Evolutionary conservation across 2,888 invertebrate genomes (phyloP), one percentile per base, ranked within the genome.

Genomic region (Trachelus stipa): DNA sequence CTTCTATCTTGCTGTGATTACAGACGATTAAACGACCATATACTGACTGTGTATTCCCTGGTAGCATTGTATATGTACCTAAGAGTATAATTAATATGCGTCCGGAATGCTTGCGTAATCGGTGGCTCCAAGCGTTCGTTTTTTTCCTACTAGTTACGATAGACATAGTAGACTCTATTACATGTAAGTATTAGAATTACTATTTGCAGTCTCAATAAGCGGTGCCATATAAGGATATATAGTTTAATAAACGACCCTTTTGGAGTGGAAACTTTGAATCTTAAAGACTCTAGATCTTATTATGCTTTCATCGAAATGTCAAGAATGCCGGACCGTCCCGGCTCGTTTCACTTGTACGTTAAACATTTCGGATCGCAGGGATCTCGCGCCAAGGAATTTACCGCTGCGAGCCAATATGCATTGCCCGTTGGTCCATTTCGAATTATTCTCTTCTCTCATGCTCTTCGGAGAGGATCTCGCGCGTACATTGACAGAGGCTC

Each of bases 11-110:
- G 81, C 81, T 82, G 83, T 84, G 85, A 86, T 86, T 86, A 86
- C 85, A 82, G 84, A 81, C 86, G 87, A 87, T 86, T 86, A 86
- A 86, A 83, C 85, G 83, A 81, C 81, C 79, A 69, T 74, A 81
- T 15, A 76, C 79, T 79, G 77, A 78, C 74, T 82, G 83, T 83
- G 83, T 81, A 84, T 85, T 85, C 81, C 82, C 35, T 56, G 40
- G 2, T 9, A 68, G 81, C 77, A 79, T 77, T 76, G 83, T 85
- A 82, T 85, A 85, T 82, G 81, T 85, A 84, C 71, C 15, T 71
- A 31, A 71, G 71, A 71, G 15, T 71, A 71, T 71, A 71, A 71
- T 71, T 71, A 33, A 71, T 71, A 71, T 71, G 15, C 71, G 40
- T 56, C 40, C 40, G 71, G 71, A 71, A 33, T 15, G 71, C 15